A percentile compares a stretch with the other conserved stretches of the same genome.
Conservation (phyloP, 2,888 invertebrate species). For the Ctena decussata region DNA sequence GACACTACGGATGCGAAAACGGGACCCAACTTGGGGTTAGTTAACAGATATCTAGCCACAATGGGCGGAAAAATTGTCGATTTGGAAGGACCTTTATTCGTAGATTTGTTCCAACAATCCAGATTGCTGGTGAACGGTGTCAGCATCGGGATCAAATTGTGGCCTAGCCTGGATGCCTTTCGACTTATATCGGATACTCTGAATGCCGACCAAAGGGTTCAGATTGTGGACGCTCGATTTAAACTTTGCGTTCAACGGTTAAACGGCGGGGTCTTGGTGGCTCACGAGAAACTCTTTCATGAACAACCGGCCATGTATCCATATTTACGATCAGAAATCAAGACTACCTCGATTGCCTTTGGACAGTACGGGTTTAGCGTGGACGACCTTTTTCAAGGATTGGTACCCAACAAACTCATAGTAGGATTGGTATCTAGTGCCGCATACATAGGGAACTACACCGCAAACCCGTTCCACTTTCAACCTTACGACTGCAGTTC, state of each 20-base stretch:
- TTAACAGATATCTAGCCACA: slow-evolving; percentile 15
- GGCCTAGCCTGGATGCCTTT: slow-evolving; percentile 35
- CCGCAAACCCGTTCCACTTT: slow-evolving; percentile 51
- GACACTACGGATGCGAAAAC: slow-evolving; percentile 32
- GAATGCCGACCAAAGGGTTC: neutral
- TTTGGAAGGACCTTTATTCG: too few relatives aligned
- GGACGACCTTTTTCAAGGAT: slow-evolving; percentile 46
- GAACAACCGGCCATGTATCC: slow-evolving; percentile 45
- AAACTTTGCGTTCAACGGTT: slow-evolving; percentile 50
- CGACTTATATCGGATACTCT: slow-evolving; percentile 32
- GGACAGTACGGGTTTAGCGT: slow-evolving; percentile 45
- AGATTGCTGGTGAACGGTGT: slow-evolving; percentile 50
- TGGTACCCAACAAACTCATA: too few relatives aligned
- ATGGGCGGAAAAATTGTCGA: slow-evolving; percentile 44
- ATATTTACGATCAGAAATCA: too few relatives aligned
- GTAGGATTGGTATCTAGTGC: slow-evolving; percentile 37
- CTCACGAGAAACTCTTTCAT: too few relatives aligned
- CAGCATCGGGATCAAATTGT: slow-evolving; percentile 44
- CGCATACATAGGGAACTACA: slow-evolving; percentile 41
- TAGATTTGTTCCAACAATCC: slow-evolving; percentile 50
- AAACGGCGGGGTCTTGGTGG: slow-evolving; percentile 33
- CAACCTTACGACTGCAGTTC: slow-evolving; percentile 43
- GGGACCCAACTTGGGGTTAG: slow-evolving; percentile 42
- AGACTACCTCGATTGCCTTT: slow-evolving; percentile 44
- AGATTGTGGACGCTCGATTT: too few relatives aligned